Base-by-base conservation (phyloP, 2,113 vertebrate species). In the Pangasianodon hypophthalmus region DNA sequence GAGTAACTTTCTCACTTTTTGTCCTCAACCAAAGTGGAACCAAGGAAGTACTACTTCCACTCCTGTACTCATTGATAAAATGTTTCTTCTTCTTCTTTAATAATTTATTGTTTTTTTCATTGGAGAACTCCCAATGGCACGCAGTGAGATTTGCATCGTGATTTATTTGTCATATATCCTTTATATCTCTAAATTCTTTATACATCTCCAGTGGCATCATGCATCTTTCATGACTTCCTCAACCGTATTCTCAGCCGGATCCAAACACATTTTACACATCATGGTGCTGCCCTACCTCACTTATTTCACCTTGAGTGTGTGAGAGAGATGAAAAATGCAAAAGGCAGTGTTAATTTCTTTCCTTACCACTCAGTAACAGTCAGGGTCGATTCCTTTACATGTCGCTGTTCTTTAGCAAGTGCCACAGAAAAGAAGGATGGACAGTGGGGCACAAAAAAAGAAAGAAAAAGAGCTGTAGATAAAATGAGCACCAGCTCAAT, bases 111-210 rank as follows among this genome's bases (percentile, higher is more conserved):
- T 26, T 87, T 90, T 95, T 96, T 96, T 95, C 95, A 96, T 94
- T 94, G 94, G 95, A 95, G 94, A 95, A 94, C 93, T 95, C 95
- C 95, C 95, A 94, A 91, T 93, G 95, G 95, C 93, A 92, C 93
- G 93, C 92, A 84, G 94, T 95, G 94, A 96, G 95, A 96, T 96
- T 96, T 96, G 95, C 95, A 96, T 96, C 93, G 94, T 95, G 95
- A 96, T 95, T 96, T 96, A 96, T 96, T 96, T 96, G 95, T 96
- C 96, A 96, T 96, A 94, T 96, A 96, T 96, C 95, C 95, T 96
- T 96, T 95, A 96, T 96, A 93, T 95, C 93, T 93, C 93, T 96
- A 95, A 96, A 96, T 96, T 96, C 96, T 96, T 96, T 95, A 96
- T 96, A 94, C 92, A 95, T 95, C 95, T 96, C 95, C 94, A 91